Evolutionary conservation across 2,888 invertebrate species (phyloP).

Genomic region (Meliscaeva auricollis): DNA sequence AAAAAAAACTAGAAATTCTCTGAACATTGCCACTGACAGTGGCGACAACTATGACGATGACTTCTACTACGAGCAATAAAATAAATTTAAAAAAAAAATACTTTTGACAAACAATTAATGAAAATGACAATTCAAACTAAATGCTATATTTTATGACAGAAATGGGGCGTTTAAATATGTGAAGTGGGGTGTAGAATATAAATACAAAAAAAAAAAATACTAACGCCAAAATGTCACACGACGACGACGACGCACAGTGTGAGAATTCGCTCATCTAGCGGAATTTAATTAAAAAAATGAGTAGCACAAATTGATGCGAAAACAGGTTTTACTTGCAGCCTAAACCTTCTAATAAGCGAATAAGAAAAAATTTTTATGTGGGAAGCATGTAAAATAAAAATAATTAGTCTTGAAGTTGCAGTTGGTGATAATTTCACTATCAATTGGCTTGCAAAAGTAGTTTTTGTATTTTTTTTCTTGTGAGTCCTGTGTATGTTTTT

Average conservation of each 20-base stretch:
- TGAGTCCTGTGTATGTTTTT: no score
- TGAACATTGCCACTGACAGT: constrained; percentile 15
- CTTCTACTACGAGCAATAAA: constrained; percentile 17
- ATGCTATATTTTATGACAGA: constrained; percentile 51
- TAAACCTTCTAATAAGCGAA: no score
- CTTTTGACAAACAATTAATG: constrained; percentile 67
- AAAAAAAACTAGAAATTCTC: constrained; percentile 44
- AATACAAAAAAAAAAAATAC: constrained; percentile 16
- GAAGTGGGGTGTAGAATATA: not conserved
- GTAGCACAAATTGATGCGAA: no score
- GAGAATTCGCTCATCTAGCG: no score
- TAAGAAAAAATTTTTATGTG: no score
- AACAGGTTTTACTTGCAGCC: no score
- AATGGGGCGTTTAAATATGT: constrained; percentile 14
- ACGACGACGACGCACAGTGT: not conserved
- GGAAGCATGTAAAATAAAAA: no score
- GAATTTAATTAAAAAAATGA: no score
- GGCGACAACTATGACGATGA: constrained; percentile 15
- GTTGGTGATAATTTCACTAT: no score
- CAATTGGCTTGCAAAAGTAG: no score
- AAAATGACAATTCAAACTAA: constrained; percentile 61
- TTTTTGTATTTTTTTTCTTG: no score
- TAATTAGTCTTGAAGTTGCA: no score
- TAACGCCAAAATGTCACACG: constrained; percentile 61
- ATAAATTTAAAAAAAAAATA: constrained; percentile 41